These are phyloP conservation scores for Pelodytes ibericus DNA, from an alignment of 2,797 vertebrate species.

Conservation along the genomic window DNA sequence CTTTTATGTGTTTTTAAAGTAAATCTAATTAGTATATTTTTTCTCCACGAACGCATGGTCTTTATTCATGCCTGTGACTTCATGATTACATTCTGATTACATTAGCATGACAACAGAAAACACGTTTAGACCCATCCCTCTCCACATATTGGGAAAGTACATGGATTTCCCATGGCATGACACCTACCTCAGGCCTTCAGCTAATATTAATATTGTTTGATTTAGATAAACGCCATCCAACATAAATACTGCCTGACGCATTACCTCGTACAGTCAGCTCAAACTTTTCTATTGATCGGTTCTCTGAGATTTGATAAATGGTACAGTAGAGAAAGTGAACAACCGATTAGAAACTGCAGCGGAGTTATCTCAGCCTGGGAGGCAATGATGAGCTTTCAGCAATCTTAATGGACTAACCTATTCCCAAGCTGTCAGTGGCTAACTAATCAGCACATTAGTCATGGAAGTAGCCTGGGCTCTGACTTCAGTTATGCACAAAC, in stretches of 20 bases:
- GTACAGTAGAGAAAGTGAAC: constrained; percentile 29
- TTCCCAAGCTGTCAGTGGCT: constrained; percentile 49
- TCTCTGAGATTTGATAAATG: constrained; percentile 40
- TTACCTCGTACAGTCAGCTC: constrained; percentile 27
- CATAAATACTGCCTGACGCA: constrained; percentile 41
- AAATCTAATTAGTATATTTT: no score
- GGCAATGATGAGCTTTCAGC: constrained; percentile 8
- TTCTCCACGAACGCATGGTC: no score
- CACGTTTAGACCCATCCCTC: constrained; percentile 23
- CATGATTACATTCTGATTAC: background rate
- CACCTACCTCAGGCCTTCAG: constrained; percentile 8
- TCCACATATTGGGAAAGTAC: background rate
- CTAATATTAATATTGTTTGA: constrained; percentile 19
- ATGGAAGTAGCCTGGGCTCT: constrained; percentile 36
- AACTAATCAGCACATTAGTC: constrained; percentile 53
- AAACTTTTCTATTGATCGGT: constrained; percentile 36
- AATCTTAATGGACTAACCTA: constrained; percentile 45
- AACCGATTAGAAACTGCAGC: constrained; percentile 16
- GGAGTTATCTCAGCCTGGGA: constrained; percentile 29
- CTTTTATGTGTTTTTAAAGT: no score
- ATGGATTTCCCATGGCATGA: background rate
- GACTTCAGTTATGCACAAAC: constrained; percentile 49
- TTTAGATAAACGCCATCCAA: constrained; percentile 41
- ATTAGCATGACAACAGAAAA: background rate
- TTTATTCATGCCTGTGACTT: no score